phyloP scores from a whole-genome alignment of 2,797 vertebrate genomes.

The Graptemys geographica region DNA sequence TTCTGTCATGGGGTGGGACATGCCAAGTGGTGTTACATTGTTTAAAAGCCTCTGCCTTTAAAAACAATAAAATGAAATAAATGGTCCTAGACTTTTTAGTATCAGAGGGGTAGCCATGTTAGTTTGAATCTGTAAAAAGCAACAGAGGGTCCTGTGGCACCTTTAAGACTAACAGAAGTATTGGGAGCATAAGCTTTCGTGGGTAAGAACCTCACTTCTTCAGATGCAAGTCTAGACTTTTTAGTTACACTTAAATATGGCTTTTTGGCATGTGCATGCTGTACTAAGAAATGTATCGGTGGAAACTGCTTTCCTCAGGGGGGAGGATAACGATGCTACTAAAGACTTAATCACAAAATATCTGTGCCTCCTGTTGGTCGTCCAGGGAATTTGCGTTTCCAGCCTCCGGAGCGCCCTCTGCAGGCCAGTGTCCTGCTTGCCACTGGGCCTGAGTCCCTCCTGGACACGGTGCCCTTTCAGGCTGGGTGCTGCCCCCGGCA shows the following conservation, averaged over 20 bases:
- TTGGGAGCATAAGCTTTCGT: no score
- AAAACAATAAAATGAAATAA: slow-evolving; percentile 21
- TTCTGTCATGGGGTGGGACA: neutral
- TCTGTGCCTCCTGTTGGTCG: neutral
- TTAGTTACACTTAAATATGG: slow-evolving; percentile 26
- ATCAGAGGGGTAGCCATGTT: no score
- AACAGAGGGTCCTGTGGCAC: no score
- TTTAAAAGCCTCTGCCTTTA: slow-evolving; percentile 55
- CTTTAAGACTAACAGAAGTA: no score
- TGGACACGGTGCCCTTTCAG: no score
- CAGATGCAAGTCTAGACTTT: slow-evolving; percentile 12
- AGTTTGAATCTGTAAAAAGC: no score
- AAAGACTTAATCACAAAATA: slow-evolving; percentile 3
- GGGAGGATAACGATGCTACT: rapidly evolving
- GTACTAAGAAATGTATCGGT: neutral
- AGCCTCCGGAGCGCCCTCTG: no score
- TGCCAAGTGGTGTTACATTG: neutral
- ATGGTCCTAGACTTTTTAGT: slow-evolving; percentile 52
- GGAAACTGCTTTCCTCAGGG: slow-evolving; percentile 41
- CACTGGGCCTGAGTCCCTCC: no score
- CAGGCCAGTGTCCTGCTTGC: no score
- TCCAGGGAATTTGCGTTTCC: no score
- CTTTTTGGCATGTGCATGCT: neutral
- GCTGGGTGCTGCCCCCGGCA: no score
- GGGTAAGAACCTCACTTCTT: no score